Base-by-base conservation (phyloP, 2,797 vertebrate species). In the Rachycentron canadum region DNA sequence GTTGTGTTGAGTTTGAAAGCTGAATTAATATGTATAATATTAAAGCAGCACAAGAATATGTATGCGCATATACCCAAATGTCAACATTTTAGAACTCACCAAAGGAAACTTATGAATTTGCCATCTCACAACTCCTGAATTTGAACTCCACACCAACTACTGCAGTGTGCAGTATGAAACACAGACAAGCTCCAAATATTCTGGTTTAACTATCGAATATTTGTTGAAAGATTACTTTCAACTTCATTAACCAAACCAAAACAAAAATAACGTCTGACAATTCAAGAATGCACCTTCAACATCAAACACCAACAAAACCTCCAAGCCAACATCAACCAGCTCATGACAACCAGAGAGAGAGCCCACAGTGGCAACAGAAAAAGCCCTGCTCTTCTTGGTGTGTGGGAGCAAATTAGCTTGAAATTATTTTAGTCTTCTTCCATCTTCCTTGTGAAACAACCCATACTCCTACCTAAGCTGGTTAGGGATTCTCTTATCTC, bases 381-480 rank as follows among this genome's bases (percentile, higher is more conserved):
- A 79, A 43, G 28, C 59, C 71, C 74, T 74, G 25, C 64, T 78
- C 79, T 73, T 86, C 73, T 82, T 74, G 52, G 78, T 90, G 89
- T 92, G 83, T 92, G 88, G 81, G 81, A 91, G 80, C 78, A 91
- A 86, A 89, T 84, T 80, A 70, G 82, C 65, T 79, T 88, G 60
- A 36, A 91, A 89, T 82, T 41, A 84, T 83, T 90, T 87, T 79
- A 84, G 67, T 90, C 86, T 89, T 91, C 85, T 91, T 93, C 88
- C 91, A 91, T 90, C 91, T 91, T 94, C 92, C 90, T 93, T 93
- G 85, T 95, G 94, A 95, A 96, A 95, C 95, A 95, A 93, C 95
- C 95, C 95, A 94, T 96, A 93, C 95, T 95, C 95, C 95, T 96
- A 96, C 95, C 95, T 96, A 96, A 95, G 95, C 94, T 94, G 95